A percentile compares a stretch with the other conserved stretches of the same genome.
phyloP scores from a whole-genome alignment of 1,140 invertebrate species.

The Chionoecetes opilio region DNA sequence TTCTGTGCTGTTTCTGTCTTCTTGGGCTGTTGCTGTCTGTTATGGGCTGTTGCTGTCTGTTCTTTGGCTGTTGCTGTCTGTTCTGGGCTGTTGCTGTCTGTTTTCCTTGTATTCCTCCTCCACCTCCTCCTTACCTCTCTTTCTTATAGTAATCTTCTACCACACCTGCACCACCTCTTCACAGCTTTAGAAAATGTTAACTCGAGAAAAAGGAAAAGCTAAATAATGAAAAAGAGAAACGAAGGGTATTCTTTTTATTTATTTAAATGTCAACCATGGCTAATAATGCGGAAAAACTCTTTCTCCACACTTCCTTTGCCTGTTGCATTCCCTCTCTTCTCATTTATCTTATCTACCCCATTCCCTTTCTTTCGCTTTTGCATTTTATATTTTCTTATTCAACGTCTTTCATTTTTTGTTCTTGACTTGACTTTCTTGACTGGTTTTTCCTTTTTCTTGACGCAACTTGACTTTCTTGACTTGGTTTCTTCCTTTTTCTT shows the following conservation, averaged over 20 bases:
- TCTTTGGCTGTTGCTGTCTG: too few relatives aligned
- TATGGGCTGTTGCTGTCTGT: too few relatives aligned
- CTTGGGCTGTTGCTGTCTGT: too few relatives aligned
- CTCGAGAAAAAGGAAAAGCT: too few relatives aligned
- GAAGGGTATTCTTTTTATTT: too few relatives aligned
- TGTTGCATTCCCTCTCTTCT: too few relatives aligned
- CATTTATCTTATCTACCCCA: background rate
- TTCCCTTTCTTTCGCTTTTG: background rate
- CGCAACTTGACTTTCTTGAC: background rate
- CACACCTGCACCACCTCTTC: background rate
- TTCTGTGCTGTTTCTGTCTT: too few relatives aligned
- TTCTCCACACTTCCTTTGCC: background rate
- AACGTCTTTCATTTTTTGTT: background rate
- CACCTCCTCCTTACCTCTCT: background rate
- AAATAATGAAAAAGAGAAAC: too few relatives aligned
- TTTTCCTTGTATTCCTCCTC: background rate
- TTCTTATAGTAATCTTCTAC: background rate
- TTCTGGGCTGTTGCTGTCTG: too few relatives aligned
- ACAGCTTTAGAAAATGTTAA: too few relatives aligned
- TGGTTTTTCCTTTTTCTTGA: background rate
- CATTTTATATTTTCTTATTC: background rate
- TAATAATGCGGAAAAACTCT: too few relatives aligned
- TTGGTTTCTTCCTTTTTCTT: background rate
- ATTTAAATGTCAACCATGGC: too few relatives aligned
- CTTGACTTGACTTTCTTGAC: background rate